Base-by-base conservation (phyloP, 1,140 invertebrate genomes). In the Teleogryllus occipitalis region DNA sequence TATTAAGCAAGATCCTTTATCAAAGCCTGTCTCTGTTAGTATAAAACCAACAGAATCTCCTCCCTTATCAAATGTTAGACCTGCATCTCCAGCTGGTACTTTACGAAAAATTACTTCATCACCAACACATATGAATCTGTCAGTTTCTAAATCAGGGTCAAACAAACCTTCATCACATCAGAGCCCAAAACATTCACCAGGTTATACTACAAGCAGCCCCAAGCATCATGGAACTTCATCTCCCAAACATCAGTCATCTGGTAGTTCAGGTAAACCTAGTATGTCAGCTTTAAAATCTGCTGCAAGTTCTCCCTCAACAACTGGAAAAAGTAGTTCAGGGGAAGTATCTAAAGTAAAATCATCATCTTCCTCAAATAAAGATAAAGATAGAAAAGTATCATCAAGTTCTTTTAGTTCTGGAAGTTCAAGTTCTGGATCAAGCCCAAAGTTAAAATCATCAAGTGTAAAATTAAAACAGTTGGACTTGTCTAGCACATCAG, bases 231-330 rank as follows among this genome's bases (percentile, higher is more conserved):
- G 78, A 4, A 79, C 78, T 12, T 79, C 78, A 27, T 79, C 78
- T 49, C 78, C 78, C 12, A 79, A 79, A 39, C 78, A 79, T 47
- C 78, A 79, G 21, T 90, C 86, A 21, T 88, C 88, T 3, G 87
- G 89, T 1, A 91, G 93, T 81, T 92, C 93, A 0, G 94, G 95
- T 0, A 97, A 97, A 84, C 95, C 95, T 0, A 96, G 94, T 83
- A 95, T 97, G 91, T 95, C 93, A 0, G 90, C 94, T 1, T 85
- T 95, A n/a, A 95, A 95, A 84, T 94, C 92, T 39, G 92, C 93
- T 1, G 90, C 93, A 3, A 92, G 89, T 82, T 91, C 90, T 7
- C 78, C 78, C 47, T 79, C 78, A 54, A 79, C 78, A 18, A 74
- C 47, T 74, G 54, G 78, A 46, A 79, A 79, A 39, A 79, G 78